A percentile compares a stretch with the other conserved stretches of the same genome.
phyloP scores from a whole-genome alignment of 2,113 vertebrate genomes.

The Aphyosemion australe region DNA sequence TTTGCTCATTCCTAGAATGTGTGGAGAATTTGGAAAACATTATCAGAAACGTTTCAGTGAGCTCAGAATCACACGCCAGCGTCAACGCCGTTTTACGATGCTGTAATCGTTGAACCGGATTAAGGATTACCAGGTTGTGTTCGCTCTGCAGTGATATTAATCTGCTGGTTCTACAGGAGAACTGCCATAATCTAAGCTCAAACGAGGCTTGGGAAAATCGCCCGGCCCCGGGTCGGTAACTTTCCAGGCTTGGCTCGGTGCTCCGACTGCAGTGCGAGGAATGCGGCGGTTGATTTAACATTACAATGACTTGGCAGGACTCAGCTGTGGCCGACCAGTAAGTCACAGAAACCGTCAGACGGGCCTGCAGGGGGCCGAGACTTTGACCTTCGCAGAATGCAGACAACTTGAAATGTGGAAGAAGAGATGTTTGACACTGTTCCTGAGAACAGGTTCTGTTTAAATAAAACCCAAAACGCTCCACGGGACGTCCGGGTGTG shows the following conservation, averaged over 20 bases:
- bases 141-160: neutral
- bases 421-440: conserved; percentile 27
- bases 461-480: conserved; percentile 15
- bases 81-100: conserved; percentile 8
- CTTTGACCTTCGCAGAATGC: conserved; percentile 17
- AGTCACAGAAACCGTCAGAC: conserved; percentile 60
- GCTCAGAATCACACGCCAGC: conserved; percentile 7
- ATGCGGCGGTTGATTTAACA: conserved; percentile 75
- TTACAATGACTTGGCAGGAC: conserved; percentile 70
- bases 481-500: conserved; percentile 13
- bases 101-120: neutral
- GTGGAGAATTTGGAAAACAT: conserved; percentile 22
- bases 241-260: conserved; percentile 55
- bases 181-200: conserved; percentile 22
- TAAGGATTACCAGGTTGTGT: conserved; percentile 26
- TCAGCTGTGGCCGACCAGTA: conserved; percentile 54
- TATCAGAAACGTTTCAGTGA: neutral
- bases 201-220: conserved; percentile 45
- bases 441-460: conserved; percentile 23
- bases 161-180: conserved; percentile 31
- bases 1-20: conserved; percentile 24
- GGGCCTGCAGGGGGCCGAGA: conserved; percentile 50
- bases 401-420: conserved; percentile 33
- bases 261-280: conserved; percentile 60
- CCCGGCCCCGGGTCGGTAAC: conserved; percentile 56